Evolutionary conservation across 2,113 vertebrate genomes (phyloP).

Genomic region (Bothrops jararaca): DNA sequence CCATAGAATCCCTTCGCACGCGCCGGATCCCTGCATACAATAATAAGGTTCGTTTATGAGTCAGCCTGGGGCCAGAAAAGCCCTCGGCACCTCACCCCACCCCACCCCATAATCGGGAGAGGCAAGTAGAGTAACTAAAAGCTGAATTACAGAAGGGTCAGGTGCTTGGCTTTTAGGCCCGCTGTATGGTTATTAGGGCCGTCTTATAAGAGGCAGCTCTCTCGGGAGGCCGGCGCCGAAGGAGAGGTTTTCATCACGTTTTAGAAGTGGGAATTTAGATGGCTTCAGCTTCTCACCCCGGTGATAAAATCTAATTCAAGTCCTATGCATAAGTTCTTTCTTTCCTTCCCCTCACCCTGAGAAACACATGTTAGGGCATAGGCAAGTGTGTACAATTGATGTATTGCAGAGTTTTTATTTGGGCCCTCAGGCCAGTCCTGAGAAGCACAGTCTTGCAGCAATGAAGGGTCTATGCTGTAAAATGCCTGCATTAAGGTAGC

Average conservation of each 20-base stretch:
- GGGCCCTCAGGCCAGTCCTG: not conserved
- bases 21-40: not conserved
- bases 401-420: not conserved
- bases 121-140: not conserved
- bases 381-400: no score
- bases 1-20: not conserved
- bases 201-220: not conserved
- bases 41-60: not conserved
- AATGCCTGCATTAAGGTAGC: not conserved
- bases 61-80: not conserved
- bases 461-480: not conserved
- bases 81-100: not conserved
- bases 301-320: not conserved
- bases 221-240: no score
- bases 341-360: not conserved
- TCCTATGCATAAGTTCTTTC: not conserved
- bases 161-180: not conserved
- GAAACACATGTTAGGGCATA: not conserved
- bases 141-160: not conserved
- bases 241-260: not conserved
- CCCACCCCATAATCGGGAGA: not conserved
- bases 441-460: not conserved
- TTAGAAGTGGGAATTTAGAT: not conserved
- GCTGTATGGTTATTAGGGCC: not conserved
- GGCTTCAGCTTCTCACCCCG: not conserved